phyloP scores from a whole-genome alignment of 2,888 invertebrate species.

The Drosophila mulleri region DNA sequence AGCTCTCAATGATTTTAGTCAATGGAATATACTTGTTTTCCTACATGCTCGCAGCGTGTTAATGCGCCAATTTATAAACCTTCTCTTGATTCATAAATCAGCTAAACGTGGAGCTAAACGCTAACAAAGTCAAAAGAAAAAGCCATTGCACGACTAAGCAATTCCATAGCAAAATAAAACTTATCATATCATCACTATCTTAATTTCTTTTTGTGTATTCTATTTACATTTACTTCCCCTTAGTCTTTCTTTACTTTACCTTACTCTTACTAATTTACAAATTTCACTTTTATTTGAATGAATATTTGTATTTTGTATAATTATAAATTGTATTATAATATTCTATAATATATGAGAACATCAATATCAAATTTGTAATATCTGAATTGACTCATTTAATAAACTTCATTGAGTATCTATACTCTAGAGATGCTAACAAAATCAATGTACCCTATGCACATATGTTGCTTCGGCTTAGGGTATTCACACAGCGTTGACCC shows the following conservation, averaged over 20 bases:
- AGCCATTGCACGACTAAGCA: not conserved
- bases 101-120: not conserved
- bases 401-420: not conserved
- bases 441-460: not conserved
- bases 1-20: not conserved
- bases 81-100: constrained; percentile 16
- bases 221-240: not conserved
- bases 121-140: not conserved
- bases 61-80: not conserved
- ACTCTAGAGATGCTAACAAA: not conserved
- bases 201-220: not conserved
- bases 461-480: not conserved
- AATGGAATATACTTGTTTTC: not conserved
- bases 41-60: not conserved
- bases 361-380: no score
- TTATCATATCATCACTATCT: not conserved
- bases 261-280: no score
- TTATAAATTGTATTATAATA: no score
- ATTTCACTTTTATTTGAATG: no score
- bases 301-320: no score
- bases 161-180: not conserved
- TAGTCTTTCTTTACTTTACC: no score
- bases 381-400: no score
- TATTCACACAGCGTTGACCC: not conserved
- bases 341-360: no score